phyloP scores from a whole-genome alignment of 2,888 invertebrate species.

The Taenaris catops region DNA sequence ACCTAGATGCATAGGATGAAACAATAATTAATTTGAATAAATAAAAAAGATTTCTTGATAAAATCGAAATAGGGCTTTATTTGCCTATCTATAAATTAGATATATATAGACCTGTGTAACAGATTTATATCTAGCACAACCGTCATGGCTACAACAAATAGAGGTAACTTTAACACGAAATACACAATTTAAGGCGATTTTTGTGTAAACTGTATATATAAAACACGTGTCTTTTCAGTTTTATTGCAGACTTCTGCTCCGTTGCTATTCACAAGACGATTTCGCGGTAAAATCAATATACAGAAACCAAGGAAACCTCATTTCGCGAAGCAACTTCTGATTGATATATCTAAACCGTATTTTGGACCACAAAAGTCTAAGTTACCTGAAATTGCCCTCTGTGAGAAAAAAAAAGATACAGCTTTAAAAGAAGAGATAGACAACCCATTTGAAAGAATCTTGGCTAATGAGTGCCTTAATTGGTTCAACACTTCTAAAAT shows the following conservation, averaged over 20 bases:
- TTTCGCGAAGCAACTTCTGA: slow-evolving; percentile 82
- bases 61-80: too few species aligned
- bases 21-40: too few species aligned
- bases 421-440: slow-evolving; percentile 50
- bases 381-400: slow-evolving; percentile 70
- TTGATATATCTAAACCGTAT: slow-evolving; percentile 83
- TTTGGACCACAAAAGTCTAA: slow-evolving; percentile 66
- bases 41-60: too few species aligned
- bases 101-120: neutral
- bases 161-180: slow-evolving; percentile 3
- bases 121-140: neutral
- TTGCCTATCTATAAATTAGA: too few species aligned
- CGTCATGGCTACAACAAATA: slow-evolving; percentile 6
- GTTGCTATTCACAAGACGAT: slow-evolving; percentile 81
- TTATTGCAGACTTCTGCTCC: slow-evolving; percentile 58
- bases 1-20: too few species aligned
- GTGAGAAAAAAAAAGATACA: slow-evolving; percentile 52
- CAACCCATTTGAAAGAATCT: slow-evolving; percentile 85
- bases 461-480: slow-evolving; percentile 85
- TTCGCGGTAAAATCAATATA: slow-evolving; percentile 88
- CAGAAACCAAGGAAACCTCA: slow-evolving; percentile 86
- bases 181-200: too few species aligned
- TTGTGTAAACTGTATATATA: neutral
- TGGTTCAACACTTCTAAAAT: slow-evolving; percentile 86
- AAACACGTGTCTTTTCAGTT: slow-evolving; percentile 35